Base-by-base conservation (phyloP, 2,888 invertebrate species). In the Blera fallax region DNA sequence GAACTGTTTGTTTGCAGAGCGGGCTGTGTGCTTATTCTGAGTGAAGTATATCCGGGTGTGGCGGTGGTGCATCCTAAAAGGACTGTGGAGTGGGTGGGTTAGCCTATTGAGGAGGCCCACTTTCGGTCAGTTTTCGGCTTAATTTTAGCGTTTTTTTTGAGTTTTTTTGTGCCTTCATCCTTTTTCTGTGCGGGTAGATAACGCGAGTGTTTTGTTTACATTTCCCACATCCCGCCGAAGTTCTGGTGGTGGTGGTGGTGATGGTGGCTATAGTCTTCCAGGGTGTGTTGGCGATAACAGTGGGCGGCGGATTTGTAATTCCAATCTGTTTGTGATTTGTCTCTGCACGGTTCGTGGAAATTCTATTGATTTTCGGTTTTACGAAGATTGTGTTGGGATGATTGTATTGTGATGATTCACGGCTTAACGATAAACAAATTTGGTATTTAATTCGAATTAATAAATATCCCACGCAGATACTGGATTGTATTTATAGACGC, bases 281-380 rank as follows among this genome's bases (percentile, higher is more conserved):
- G 45, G 29, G 29, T 34, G 64, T 18, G 32, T 18, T 18, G 50
- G 21, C 29, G 54, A 70, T 72, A 70, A 54, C 48, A 70, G 78
- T 79, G 70, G 78, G 70, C 70, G 70, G 50, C 34, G 43, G 21
- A 52, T 72, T 54, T 65, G 43, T 79, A 40, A 65, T 74, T 43
- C 62, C 16, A 37, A 74, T 62, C 27, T 62, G 24, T 54, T 32
- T 65, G 54, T 64, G 52, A 43, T 74, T 40, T 52, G 29, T 40
- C 43, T 16, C 18, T 50, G 4, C n/a, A n/a, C 18, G n/a, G 14
- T 50, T 76, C 67, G 27, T 48, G 58, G 76, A 67, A 76, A 67
- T 76, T 37, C 45, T 40, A 76, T 76, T 40, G 76, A 67, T 67
- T 50, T 48, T 37, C 16, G 50, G 34, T 43, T 45, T 62, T 27